phyloP scores from a whole-genome alignment of 1,140 invertebrate species.

The Microvelia longipes region DNA sequence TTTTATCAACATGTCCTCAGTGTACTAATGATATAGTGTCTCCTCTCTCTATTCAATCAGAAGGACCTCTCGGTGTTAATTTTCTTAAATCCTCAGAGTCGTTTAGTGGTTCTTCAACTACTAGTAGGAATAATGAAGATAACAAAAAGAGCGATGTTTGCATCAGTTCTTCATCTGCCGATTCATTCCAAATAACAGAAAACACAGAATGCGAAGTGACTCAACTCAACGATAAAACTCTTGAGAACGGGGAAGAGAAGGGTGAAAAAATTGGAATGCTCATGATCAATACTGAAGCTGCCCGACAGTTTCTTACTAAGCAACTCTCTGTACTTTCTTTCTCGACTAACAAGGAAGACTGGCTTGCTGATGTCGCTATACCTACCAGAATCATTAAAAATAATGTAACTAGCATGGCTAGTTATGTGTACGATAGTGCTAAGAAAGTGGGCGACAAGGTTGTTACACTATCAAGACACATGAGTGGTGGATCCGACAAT shows the following conservation, averaged over 20 bases:
- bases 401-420: slow-evolving; percentile 57
- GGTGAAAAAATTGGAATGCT: slow-evolving; percentile 40
- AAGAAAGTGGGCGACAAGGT: slow-evolving; percentile 58
- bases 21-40: slow-evolving; percentile 25
- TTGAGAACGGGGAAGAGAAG: slow-evolving; percentile 35
- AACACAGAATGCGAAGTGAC: slow-evolving; percentile 15
- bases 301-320: slow-evolving; percentile 49
- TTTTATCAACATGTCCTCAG: slow-evolving; percentile 45
- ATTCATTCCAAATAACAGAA: slow-evolving; percentile 10
- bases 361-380: slow-evolving; percentile 44
- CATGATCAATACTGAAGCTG: slow-evolving; percentile 52
- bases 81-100: slow-evolving; percentile 35
- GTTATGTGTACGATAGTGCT: slow-evolving; percentile 54
- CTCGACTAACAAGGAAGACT: slow-evolving; percentile 43
- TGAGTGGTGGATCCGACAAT: slow-evolving; percentile 53
- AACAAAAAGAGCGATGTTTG: slow-evolving; percentile 21
- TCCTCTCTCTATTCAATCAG: slow-evolving; percentile 29
- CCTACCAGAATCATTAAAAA: slow-evolving; percentile 51
- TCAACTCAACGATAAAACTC: slow-evolving; percentile 24
- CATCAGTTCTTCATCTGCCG: slow-evolving; percentile 17
- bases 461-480: slow-evolving; percentile 50
- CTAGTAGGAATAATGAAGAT: slow-evolving; percentile 30
- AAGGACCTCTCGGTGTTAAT: slow-evolving; percentile 32
- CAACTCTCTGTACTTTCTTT: slow-evolving; percentile 58
- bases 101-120: slow-evolving; percentile 33